A percentile compares a stretch with the other conserved stretches of the same genome.
Evolutionary conservation across 2,113 vertebrate genomes (phyloP).

Genomic region (Andinoacara biseriatus): DNA sequence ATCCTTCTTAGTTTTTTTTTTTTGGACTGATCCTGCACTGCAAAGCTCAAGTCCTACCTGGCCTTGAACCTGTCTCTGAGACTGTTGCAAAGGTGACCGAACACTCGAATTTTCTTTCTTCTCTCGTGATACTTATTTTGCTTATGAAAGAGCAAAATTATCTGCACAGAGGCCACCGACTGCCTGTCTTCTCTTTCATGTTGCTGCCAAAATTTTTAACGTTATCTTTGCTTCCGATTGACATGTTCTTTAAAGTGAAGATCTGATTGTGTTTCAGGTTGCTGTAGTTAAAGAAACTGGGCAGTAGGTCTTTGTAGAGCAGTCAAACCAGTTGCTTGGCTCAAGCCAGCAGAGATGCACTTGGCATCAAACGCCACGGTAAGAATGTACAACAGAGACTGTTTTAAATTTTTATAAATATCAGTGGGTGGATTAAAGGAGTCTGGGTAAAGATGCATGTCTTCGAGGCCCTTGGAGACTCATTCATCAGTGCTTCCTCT

Average conservation of each 20-base stretch:
- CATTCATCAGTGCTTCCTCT: slow-evolving; percentile 77
- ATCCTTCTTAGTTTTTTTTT: background rate
- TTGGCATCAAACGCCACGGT: slow-evolving; percentile 17
- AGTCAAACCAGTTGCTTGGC: slow-evolving; percentile 5
- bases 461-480: slow-evolving; percentile 73
- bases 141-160: background rate
- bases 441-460: slow-evolving; percentile 64
- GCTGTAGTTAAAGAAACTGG: slow-evolving; percentile 24
- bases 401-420: slow-evolving; percentile 35
- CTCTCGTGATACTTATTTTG: background rate
- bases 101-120: background rate
- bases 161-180: background rate
- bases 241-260: background rate
- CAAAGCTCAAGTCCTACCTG: background rate
- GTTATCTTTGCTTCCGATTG: slow-evolving; percentile 4
- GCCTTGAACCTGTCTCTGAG: background rate
- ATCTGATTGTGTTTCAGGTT: slow-evolving; percentile 9
- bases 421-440: slow-evolving; percentile 42
- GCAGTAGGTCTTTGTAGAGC: background rate
- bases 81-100: background rate
- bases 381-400: slow-evolving; percentile 10
- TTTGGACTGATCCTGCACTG: background rate
- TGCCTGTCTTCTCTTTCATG: background rate
- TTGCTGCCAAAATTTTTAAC: background rate
- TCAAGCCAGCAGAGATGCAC: slow-evolving; percentile 2